phyloP scores from a whole-genome alignment of 1,140 invertebrate genomes.

The Psilanteris sp. region DNA sequence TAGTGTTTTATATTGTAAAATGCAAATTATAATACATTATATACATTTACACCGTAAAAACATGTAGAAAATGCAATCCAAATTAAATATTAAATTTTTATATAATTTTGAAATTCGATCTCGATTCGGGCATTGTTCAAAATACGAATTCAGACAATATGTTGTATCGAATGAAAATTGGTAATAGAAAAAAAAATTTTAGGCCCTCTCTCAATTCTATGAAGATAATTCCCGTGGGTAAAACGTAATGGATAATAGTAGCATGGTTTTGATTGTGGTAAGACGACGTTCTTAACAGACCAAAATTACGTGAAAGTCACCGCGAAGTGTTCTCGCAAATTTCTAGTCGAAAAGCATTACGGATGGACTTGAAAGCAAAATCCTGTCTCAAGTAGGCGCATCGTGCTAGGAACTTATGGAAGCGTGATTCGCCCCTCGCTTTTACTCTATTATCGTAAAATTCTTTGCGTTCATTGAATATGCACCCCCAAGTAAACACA shows the following conservation, averaged over 20 bases:
- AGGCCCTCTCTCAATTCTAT: too few relatives aligned
- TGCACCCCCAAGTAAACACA: constrained; percentile 31
- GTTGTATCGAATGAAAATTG: too few relatives aligned
- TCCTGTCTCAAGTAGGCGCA: constrained; percentile 48
- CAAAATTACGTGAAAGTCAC: constrained; percentile 58
- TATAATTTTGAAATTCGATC: too few relatives aligned
- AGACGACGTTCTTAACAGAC: constrained; percentile 34
- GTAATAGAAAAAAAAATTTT: too few relatives aligned
- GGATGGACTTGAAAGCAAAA: constrained; percentile 55
- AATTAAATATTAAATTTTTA: too few relatives aligned
- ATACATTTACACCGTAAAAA: too few relatives aligned
- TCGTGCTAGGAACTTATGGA: constrained; percentile 22
- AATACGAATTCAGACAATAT: too few relatives aligned
- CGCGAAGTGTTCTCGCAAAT: constrained; percentile 37
- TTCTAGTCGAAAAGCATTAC: constrained; percentile 48
- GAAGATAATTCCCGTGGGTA: constrained; percentile 48
- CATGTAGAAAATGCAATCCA: too few relatives aligned
- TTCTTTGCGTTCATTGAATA: constrained; percentile 55
- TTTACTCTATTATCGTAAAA: constrained; percentile 51
- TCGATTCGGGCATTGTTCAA: too few relatives aligned
- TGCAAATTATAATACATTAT: too few relatives aligned
- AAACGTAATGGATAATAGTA: constrained; percentile 44
- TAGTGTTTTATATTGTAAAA: too few relatives aligned
- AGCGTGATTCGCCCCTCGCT: constrained; percentile 50
- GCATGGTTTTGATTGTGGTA: constrained; percentile 21